Evolutionary conservation across 1,140 invertebrate genomes (phyloP).

Genomic region (Linepithema humile): DNA sequence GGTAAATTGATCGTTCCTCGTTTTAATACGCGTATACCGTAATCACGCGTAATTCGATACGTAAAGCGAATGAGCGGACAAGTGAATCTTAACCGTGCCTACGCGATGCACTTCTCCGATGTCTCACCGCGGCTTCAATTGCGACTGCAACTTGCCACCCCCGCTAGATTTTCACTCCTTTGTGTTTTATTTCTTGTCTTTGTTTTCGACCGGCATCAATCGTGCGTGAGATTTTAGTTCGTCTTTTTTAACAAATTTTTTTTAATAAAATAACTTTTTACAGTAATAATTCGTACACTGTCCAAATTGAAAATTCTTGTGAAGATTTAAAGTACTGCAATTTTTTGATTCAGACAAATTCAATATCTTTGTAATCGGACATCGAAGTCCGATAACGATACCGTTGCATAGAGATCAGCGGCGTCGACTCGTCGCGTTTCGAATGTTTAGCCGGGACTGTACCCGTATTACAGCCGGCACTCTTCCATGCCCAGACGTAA

Average conservation of each 20-base stretch:
- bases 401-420: constrained; percentile 29
- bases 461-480: constrained; percentile 57
- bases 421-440: constrained; percentile 18
- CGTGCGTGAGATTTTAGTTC: not conserved
- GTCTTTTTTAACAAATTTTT: not conserved
- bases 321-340: not conserved
- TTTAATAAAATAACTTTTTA: not conserved
- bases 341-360: not conserved
- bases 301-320: not conserved
- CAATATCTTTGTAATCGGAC: not conserved
- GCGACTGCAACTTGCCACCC: too few relatives aligned
- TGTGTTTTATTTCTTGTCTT: not conserved
- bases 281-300: not conserved
- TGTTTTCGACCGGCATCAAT: not conserved
- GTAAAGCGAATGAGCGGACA: constrained; percentile 42
- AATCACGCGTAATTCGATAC: constrained; percentile 54
- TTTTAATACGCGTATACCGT: constrained; percentile 22
- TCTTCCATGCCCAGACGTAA: constrained; percentile 71
- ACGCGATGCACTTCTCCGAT: not conserved
- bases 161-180: too few relatives aligned
- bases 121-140: not conserved
- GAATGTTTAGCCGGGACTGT: constrained; percentile 60
- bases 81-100: constrained; percentile 33
- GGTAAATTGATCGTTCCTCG: constrained; percentile 60
- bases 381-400: not conserved